A percentile compares a stretch with the other conserved stretches of the same genome.
Conservation (phyloP, 2,797 vertebrate genomes). For the Ctenosaura bakeri region DNA sequence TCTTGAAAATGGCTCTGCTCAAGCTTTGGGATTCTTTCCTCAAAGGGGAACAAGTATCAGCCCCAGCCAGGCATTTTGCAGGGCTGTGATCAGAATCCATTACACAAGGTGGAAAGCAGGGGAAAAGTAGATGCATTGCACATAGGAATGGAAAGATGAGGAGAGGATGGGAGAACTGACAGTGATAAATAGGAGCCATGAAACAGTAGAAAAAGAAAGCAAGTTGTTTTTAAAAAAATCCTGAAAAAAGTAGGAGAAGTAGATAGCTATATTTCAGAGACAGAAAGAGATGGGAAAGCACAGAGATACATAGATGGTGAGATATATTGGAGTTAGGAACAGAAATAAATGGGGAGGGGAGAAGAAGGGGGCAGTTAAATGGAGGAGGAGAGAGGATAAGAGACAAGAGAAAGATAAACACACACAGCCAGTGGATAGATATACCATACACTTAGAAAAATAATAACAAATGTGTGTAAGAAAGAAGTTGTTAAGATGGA, state of each 20-base stretch:
- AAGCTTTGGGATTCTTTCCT: conserved; percentile 1
- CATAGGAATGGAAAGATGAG: conserved; percentile 15
- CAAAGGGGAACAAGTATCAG: neutral
- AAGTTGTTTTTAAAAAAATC: conserved; percentile 1
- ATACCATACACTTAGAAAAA: conserved; percentile 19
- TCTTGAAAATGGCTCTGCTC: conserved; percentile 11
- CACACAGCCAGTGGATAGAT: neutral
- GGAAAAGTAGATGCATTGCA: neutral
- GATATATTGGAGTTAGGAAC: conserved; percentile 14
- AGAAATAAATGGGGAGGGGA: conserved; percentile 26
- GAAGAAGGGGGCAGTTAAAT: conserved; percentile 9
- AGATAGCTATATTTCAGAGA: conserved; percentile 25
- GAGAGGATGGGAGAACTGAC: neutral
- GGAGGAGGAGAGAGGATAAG: neutral
- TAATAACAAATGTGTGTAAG: conserved; percentile 13
- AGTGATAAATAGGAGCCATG: conserved; percentile 33
- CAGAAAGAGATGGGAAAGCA: conserved; percentile 27
- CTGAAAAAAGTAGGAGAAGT: neutral
- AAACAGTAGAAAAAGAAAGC: conserved; percentile 27
- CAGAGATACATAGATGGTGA: conserved; percentile 20
- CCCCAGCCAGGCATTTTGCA: neutral
- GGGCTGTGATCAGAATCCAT: conserved; percentile 14
- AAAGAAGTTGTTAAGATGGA: neutral
- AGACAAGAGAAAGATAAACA: conserved; percentile 20
- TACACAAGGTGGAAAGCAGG: conserved; percentile 8